Base-by-base conservation (phyloP, 2,888 invertebrate genomes). In the Hypercompe scribonia region DNA sequence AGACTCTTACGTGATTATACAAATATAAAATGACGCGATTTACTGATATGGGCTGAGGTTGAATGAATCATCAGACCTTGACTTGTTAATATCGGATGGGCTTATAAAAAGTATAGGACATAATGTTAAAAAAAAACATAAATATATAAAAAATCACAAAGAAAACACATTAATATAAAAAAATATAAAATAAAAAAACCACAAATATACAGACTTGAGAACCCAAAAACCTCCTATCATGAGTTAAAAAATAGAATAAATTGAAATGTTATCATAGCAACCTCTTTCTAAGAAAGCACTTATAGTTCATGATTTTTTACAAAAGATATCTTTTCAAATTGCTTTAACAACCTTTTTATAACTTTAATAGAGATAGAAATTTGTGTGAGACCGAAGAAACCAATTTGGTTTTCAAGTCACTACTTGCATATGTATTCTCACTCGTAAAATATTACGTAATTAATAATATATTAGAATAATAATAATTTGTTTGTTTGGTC, bases 41-140 rank as follows among this genome's bases (percentile, higher is more conserved):
- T 77, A 84, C 77, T 81, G 78, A 78, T 80, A 81, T 89, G 86
- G 86, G 78, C 75, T 86, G 84, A 85, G 81, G 72, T 75, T 83
- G 86, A 85, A 84, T 83, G 86, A 85, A 84, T 84, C 84, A 85
- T 77, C 80, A 70, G 78, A 73, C 83, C 83, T 86, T 81, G 80
- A 83, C 82, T n/a, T n/a, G n/a, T n/a, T n/a, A n/a, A n/a, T n/a
- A n/a, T n/a, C n/a, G n/a, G n/a, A n/a, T n/a, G n/a, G n/a, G n/a
- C n/a, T n/a, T n/a, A n/a, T n/a, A n/a, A n/a, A n/a, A n/a, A n/a
- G n/a, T n/a, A n/a, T n/a, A n/a, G n/a, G n/a, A n/a, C n/a, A n/a
- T n/a, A n/a, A n/a, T n/a, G n/a, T n/a, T n/a, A n/a, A n/a, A n/a
- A n/a, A n/a, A n/a, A n/a, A n/a, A n/a, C n/a, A n/a, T n/a, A n/a